phyloP scores from a whole-genome alignment of 2,797 vertebrate genomes.

The Poeciliopsis turneri region DNA sequence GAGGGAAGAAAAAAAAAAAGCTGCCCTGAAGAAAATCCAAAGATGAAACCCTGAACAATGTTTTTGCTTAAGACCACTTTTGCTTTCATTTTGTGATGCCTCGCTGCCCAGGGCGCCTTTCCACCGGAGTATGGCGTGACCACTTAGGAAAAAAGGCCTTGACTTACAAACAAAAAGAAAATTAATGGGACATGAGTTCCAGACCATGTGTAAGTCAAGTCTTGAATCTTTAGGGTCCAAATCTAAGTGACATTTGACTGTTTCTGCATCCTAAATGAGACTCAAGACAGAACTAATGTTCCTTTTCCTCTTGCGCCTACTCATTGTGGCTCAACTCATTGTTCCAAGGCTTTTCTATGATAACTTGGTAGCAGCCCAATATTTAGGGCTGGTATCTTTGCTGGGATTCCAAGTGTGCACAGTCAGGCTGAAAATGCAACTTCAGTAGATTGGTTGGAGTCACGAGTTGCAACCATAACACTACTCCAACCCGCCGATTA shows the following conservation, averaged over 20 bases:
- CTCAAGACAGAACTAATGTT: background rate
- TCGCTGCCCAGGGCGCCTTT: background rate
- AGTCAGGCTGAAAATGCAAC: no score
- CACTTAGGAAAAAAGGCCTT: background rate
- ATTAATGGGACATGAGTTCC: background rate
- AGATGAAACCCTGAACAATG: constrained; percentile 1
- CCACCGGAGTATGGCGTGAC: background rate
- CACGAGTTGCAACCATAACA: background rate
- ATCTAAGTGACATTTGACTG: background rate
- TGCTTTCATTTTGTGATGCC: background rate
- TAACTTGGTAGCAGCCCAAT: background rate
- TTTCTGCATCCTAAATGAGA: background rate
- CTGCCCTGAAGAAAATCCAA: background rate
- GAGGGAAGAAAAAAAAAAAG: no score
- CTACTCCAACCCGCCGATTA: background rate
- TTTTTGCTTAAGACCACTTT: background rate
- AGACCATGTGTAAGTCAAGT: background rate
- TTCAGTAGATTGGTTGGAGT: background rate
- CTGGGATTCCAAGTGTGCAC: no score
- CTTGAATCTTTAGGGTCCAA: background rate
- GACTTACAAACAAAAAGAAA: background rate
- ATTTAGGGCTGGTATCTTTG: background rate
- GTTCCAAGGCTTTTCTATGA: background rate
- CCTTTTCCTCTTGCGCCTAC: no score
- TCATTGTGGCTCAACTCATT: background rate